Evolutionary conservation across 1,140 invertebrate genomes (phyloP).

Genomic region (Drosophila kohkoa): DNA sequence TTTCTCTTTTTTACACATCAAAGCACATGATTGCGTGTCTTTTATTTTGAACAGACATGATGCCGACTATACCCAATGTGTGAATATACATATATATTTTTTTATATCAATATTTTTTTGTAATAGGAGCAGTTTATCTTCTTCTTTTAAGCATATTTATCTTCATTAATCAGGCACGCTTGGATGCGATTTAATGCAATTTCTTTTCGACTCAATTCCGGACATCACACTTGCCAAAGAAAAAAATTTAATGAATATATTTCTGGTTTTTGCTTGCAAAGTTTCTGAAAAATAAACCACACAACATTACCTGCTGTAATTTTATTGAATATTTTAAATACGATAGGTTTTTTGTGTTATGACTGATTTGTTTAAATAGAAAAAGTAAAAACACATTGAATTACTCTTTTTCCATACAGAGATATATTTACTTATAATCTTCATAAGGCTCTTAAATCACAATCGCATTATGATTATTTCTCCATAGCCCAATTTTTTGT

Average conservation of each 20-base stretch:
- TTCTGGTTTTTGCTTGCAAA: background rate
- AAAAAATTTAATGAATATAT: background rate
- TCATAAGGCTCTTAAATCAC: no score
- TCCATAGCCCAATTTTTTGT: no score
- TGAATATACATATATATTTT: background rate
- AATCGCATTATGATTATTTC: no score
- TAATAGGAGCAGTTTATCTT: background rate
- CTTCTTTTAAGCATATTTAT: background rate
- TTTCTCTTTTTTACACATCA: slow-evolving; percentile 25
- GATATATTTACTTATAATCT: no score
- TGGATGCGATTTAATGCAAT: slow-evolving; percentile 3
- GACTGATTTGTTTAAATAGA: no score
- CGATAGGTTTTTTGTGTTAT: background rate
- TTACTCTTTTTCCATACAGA: no score
- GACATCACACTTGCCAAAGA: background rate
- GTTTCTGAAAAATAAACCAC: background rate
- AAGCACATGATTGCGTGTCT: slow-evolving; percentile 38
- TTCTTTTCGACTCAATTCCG: background rate
- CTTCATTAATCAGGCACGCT: slow-evolving; percentile 14
- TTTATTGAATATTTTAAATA: background rate
- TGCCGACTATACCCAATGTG: background rate
- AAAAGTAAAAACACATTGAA: background rate
- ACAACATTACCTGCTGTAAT: background rate
- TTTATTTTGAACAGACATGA: background rate
- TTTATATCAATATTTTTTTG: background rate